Evolutionary conservation across 2,113 vertebrate genomes (phyloP).

Genomic region (Aramus guarauna): DNA sequence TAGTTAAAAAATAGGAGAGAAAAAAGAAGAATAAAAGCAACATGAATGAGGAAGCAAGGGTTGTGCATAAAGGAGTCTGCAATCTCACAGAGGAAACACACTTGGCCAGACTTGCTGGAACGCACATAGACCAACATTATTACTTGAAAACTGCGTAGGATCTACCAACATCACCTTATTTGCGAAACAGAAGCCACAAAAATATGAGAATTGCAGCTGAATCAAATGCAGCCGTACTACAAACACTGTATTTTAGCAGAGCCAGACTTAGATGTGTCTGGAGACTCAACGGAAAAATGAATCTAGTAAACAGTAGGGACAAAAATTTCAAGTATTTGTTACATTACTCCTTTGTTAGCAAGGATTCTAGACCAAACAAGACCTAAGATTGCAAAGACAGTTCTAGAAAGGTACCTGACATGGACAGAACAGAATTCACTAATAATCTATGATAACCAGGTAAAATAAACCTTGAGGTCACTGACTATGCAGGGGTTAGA

Average conservation of each 20-base stretch:
- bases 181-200: constrained; percentile 6
- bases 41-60: neutral
- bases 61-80: neutral
- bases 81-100: neutral
- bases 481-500: neutral
- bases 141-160: constrained; percentile 3
- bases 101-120: constrained; percentile 37
- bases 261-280: neutral
- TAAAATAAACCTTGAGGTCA: neutral
- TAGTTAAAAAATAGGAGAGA: neutral
- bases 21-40: neutral
- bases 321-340: constrained; percentile 8
- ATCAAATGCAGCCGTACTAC: neutral
- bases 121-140: neutral
- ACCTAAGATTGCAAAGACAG: neutral
- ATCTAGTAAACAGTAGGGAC: neutral
- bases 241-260: neutral
- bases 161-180: neutral
- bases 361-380: neutral
- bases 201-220: constrained; percentile 1
- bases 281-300: neutral
- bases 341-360: neutral
- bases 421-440: neutral
- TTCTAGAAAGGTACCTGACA: neutral
- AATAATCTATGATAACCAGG: rapidly evolving